Base-by-base conservation (phyloP, 2,888 invertebrate genomes). In the Rhopalosiphum nymphaeae region DNA sequence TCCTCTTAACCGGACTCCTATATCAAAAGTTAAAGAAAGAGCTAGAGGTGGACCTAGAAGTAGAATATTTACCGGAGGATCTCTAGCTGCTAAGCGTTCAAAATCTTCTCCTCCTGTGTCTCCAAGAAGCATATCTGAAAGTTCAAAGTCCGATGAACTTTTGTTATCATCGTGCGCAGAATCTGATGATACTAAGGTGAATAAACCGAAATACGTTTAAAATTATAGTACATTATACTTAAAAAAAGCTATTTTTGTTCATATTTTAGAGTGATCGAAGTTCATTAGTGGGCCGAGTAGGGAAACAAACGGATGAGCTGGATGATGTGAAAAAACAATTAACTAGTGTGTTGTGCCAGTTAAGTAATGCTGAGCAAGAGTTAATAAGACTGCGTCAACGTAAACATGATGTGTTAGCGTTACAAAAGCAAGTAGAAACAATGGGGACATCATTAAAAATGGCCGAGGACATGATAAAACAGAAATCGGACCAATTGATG, bases 401-500 rank as follows among this genome's bases (percentile, higher is more conserved):
- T 88, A 97, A 97, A 96, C 96, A 97, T 56, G 98, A 98, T 95
- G 97, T 97, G 91, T 96, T 97, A 91, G 96, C 97, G 95, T 96
- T 97, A 95, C 98, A 98, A 95, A 97, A 97, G 95, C 97, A 97
- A 95, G 95, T 95, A 49, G 94, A 87, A 49, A 94, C 86, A 7
- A 92, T 94, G 78, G 56, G 85, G 13, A 86, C 94, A 5, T 97
- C 97, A n/a, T 96, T 98, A 94, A 97, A 98, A 95, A 97, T 97
- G 95, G 98, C 97, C 95, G 98, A 98, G 95, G 97, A 97, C 95
- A 97, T 98, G 96, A 96, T 98, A 93, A 97, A 97, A 95, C 96
- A 97, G 95, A 96, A 97, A 95, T 97, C 97, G 57, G 97, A 97
- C 95, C 98, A 98, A 96, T 96, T 97, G 94, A 97, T 98, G 95